Evolutionary conservation across 2,113 vertebrate species (phyloP).

Genomic region (Sylvicapra grimmia): DNA sequence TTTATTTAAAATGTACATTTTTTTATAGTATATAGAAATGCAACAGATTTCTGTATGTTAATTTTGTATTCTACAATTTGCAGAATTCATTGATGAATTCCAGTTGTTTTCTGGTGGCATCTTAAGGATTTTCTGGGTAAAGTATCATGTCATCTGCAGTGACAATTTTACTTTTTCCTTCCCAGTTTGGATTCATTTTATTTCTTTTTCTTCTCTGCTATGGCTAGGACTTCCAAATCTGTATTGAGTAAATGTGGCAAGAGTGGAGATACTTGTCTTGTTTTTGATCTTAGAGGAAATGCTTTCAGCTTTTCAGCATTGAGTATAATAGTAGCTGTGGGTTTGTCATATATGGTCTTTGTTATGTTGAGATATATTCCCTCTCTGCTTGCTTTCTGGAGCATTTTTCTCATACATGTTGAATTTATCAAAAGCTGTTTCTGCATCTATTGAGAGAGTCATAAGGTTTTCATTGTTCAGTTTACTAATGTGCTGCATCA

Average conservation of each 20-base stretch:
- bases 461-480: neutral
- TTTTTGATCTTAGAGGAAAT: neutral
- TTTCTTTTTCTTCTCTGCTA: neutral
- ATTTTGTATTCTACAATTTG: neutral
- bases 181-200: neutral
- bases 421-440: neutral
- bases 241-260: neutral
- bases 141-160: neutral
- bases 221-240: neutral
- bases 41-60: neutral
- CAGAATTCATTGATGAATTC: neutral
- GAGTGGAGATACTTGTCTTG: neutral
- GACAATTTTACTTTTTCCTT: neutral
- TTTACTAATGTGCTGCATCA: neutral
- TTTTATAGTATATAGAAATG: neutral
- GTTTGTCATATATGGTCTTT: neutral
- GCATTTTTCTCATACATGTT: neutral
- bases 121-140: neutral
- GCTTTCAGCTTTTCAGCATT: neutral
- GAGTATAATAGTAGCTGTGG: neutral
- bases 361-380: neutral
- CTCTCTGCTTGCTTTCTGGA: neutral
- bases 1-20: neutral
- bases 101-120: neutral
- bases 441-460: neutral